phyloP scores from a whole-genome alignment of 1,140 invertebrate genomes.

The Panagrolaimus sp. region DNA sequence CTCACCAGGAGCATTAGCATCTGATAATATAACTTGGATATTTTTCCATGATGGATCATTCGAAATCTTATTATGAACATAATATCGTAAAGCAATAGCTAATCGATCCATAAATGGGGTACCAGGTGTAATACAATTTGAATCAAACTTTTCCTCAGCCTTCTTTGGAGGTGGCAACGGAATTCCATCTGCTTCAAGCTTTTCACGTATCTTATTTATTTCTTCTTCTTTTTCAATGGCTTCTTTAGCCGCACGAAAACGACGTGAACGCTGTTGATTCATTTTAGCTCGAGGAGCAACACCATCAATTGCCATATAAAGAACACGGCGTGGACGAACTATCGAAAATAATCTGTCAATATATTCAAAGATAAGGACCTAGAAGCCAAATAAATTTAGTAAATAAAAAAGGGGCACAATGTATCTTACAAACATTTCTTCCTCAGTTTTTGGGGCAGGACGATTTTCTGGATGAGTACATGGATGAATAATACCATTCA shows the following conservation, averaged over 20 bases:
- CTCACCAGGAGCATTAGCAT: slow-evolving; percentile 96
- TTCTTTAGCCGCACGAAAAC: slow-evolving; percentile 95
- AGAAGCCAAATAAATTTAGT: slow-evolving; percentile 10
- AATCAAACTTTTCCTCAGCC: slow-evolving; percentile 89
- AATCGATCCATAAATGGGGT: slow-evolving; percentile 95
- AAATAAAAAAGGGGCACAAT: neutral
- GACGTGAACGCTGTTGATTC: slow-evolving; percentile 95
- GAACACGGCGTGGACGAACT: slow-evolving; percentile 81
- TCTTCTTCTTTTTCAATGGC: slow-evolving; percentile 79
- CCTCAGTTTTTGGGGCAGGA: slow-evolving; percentile 92
- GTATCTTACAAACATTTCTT: slow-evolving; percentile 99
- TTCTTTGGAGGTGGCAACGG: slow-evolving; percentile 80
- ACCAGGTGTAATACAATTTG: slow-evolving; percentile 96
- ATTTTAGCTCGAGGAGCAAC: slow-evolving; percentile 73
- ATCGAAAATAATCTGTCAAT: slow-evolving; percentile 92
- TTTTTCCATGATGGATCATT: slow-evolving; percentile 89
- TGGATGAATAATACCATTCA: slow-evolving; percentile 99
- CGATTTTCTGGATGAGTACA: slow-evolving; percentile 99
- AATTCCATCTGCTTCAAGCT: slow-evolving; percentile 70
- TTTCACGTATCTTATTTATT: slow-evolving; percentile 63
- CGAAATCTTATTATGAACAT: slow-evolving; percentile 86
- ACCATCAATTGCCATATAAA: slow-evolving; percentile 99
- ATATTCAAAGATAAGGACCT: slow-evolving; percentile 83
- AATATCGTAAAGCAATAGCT: slow-evolving; percentile 88
- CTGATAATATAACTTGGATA: slow-evolving; percentile 90